phyloP scores from a whole-genome alignment of 2,797 vertebrate species.

The Lophius americanus region DNA sequence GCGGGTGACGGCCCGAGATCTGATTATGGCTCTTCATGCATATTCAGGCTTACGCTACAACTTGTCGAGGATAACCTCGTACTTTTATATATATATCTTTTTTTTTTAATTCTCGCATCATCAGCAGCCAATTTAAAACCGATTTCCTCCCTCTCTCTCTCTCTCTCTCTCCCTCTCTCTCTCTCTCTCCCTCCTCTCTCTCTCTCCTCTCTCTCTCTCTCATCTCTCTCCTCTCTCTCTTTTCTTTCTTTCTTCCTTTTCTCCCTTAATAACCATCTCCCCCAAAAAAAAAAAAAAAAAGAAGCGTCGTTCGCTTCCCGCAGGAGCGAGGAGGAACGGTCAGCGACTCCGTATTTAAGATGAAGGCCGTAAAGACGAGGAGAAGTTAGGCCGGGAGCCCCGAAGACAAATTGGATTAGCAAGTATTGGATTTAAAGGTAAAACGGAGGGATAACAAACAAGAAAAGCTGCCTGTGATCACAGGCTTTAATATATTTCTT shows the following conservation, averaged over 20 bases:
- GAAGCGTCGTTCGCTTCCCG: conserved; percentile 38
- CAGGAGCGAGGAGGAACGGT: conserved; percentile 80
- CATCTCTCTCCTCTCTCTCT: too few species aligned
- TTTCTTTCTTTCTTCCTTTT: background rate
- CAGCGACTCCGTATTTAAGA: conserved; percentile 83
- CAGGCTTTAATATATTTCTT: conserved; percentile 97
- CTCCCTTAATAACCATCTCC: background rate
- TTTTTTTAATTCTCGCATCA: conserved; percentile 79
- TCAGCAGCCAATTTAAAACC: conserved; percentile 85
- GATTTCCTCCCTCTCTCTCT: conserved; percentile 74
- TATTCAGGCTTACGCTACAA: conserved; percentile 92
- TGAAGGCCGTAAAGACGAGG: conserved; percentile 83
- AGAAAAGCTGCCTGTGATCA: conserved; percentile 97
- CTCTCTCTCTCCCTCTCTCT: too few species aligned
- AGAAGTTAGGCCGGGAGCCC: conserved; percentile 92
- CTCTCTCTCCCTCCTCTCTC: conserved; percentile 40
- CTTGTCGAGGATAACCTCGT: conserved; percentile 87
- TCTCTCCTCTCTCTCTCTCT: background rate
- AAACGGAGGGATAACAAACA: conserved; percentile 97
- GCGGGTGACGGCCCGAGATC: conserved; percentile 89
- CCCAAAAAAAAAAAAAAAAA: background rate
- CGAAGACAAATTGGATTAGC: conserved; percentile 99
- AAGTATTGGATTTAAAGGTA: conserved; percentile 99
- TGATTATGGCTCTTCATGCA: conserved; percentile 97
- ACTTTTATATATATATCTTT: conserved; percentile 56